Base-by-base conservation (phyloP, 2,888 invertebrate genomes). In the Xanthorhoe spadicearia region DNA sequence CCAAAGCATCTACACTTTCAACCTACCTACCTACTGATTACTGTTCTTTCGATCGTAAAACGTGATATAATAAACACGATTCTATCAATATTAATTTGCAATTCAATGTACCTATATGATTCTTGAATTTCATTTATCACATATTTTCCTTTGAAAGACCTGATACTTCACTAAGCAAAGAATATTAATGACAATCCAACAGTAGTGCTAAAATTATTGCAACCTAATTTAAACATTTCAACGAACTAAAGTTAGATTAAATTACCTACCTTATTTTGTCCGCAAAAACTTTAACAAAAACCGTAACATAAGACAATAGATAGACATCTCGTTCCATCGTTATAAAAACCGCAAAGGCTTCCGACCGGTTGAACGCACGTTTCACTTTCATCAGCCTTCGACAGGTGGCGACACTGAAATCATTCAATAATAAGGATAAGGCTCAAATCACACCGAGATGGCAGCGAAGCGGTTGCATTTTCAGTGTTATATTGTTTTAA, bases 301-400 rank as follows among this genome's bases (percentile, higher is more conserved):
- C 32, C 28, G 51, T 43, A 62, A 49, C 46, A 51, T 46, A 57
- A 67, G 62, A 73, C 72, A 72, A 72, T 70, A 65, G 69, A 51
- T 53, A 23, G 50, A 17, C 46, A 60, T 52, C 46, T 61, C 54
- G 53, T 15, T 60, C 19, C 48, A 60, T 58, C 55, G 55, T 52
- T 58, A 51, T 64, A 72, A 73, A 70, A 70, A 68, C 68, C 52
- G 65, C 64, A 67, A 70, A 71, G 65, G 61, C 67, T 70, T 63
- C 71, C 69, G 75, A 73, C 74, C 75, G 70, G 74, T 78, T 78
- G 76, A 88, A 88, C 78, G 88, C 86, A 88, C 80, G 78, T 86
- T 90, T 89, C 88, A 90, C 90, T 91, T 90, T 90, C 87, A 75
- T 78, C 77, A 72, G 59, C 48, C 68, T 72, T 75, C 83, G 81